Conservation (phyloP, 2,888 invertebrate genomes). For the Tillus elongatus region DNA sequence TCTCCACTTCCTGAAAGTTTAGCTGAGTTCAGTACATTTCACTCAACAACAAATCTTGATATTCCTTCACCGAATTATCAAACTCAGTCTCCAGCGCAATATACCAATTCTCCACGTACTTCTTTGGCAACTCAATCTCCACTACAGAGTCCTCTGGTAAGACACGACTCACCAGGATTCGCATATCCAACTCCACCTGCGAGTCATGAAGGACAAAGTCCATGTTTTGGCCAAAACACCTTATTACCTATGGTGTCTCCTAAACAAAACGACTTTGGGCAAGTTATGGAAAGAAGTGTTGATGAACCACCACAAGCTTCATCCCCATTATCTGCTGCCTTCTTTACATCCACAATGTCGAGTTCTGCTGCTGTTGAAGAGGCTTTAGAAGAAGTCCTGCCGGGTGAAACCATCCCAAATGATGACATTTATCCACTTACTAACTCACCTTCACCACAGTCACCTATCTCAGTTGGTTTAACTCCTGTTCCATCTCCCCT, state of each 20-base stretch:
- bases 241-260: slow-evolving; percentile 41
- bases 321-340: slow-evolving; percentile 73
- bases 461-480: slow-evolving; percentile 46
- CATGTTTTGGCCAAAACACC: slow-evolving; percentile 42
- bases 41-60: slow-evolving; percentile 42
- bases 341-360: slow-evolving; percentile 76
- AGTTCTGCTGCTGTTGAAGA: slow-evolving; percentile 82
- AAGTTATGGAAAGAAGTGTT: slow-evolving; percentile 40
- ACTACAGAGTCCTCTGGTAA: slow-evolving; percentile 52
- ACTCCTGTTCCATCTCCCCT: slow-evolving; percentile 50
- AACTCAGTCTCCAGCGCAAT: slow-evolving; percentile 41
- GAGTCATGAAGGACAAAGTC: slow-evolving; percentile 73
- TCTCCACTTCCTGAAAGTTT: slow-evolving; percentile 70
- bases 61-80: slow-evolving; percentile 42
- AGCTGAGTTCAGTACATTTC: slow-evolving; percentile 76
- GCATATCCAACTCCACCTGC: slow-evolving; percentile 83
- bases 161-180: slow-evolving; percentile 63
- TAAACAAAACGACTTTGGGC: slow-evolving; percentile 37
- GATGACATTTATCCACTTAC: slow-evolving; percentile 44
- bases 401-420: slow-evolving; percentile 59
- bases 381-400: slow-evolving; percentile 73
- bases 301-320: slow-evolving; percentile 65
- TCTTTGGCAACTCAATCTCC: slow-evolving; percentile 51
- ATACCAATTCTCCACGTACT: slow-evolving; percentile 37
- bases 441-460: slow-evolving; percentile 53